These are phyloP conservation scores for Pristionchus arcanus DNA, from an alignment of 2,888 invertebrate genomes.

Conservation along the genomic window DNA sequence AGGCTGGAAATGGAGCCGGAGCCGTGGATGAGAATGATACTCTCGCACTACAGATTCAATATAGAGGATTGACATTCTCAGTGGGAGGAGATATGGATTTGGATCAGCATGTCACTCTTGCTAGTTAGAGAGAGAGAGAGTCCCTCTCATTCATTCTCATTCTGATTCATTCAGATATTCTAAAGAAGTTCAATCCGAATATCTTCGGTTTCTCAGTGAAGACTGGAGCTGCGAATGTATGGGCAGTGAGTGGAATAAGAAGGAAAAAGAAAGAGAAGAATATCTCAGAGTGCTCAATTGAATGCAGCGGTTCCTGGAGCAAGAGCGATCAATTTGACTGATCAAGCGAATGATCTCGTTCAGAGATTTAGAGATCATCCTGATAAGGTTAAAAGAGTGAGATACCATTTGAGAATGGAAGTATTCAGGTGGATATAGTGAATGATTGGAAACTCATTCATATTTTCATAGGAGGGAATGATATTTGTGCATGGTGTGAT, in stretches of 20 bases:
- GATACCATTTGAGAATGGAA: neutral
- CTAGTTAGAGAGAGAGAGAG: slow-evolving; percentile 62
- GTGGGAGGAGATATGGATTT: slow-evolving; percentile 68
- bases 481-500: slow-evolving; percentile 72
- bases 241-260: slow-evolving; percentile 60
- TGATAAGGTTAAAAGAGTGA: slow-evolving; percentile 57
- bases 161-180: slow-evolving; percentile 82
- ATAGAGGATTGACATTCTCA: slow-evolving; percentile 71
- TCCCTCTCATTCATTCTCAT: too few relatives aligned
- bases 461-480: slow-evolving; percentile 74
- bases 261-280: neutral
- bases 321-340: slow-evolving; percentile 63
- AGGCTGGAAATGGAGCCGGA: slow-evolving; percentile 74
- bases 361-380: slow-evolving; percentile 65
- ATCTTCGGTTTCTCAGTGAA: slow-evolving; percentile 82
- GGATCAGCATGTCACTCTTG: slow-evolving; percentile 69
- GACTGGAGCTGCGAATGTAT: slow-evolving; percentile 70
- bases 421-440: slow-evolving; percentile 62
- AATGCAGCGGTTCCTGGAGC: slow-evolving; percentile 73
- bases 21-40: slow-evolving; percentile 65
- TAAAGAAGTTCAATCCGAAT: slow-evolving; percentile 87
- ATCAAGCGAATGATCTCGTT: slow-evolving; percentile 69
- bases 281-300: slow-evolving; percentile 59
- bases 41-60: slow-evolving; percentile 70
- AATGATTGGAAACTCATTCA: slow-evolving; percentile 74